A percentile compares a stretch with the other conserved stretches of the same genome.
phyloP scores from a whole-genome alignment of 2,113 vertebrate species.

The Xerus inauris region DNA sequence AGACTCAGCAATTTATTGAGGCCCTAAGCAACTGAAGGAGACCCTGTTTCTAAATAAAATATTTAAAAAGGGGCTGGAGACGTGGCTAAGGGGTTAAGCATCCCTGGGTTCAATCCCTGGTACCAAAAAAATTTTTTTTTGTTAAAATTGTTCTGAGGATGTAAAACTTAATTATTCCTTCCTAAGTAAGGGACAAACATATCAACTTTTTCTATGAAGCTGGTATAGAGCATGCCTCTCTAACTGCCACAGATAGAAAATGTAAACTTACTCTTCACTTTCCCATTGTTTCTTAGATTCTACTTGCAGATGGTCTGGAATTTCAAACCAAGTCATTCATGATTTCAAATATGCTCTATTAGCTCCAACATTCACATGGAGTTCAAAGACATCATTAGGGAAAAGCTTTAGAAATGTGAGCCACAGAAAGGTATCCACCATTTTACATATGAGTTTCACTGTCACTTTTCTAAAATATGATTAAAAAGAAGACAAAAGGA shows the following conservation, averaged over 20 bases:
- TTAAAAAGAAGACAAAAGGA: not conserved
- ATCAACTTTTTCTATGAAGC: not conserved
- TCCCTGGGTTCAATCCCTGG: too few relatives aligned
- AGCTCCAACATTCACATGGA: not conserved
- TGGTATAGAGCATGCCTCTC: not conserved
- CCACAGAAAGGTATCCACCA: not conserved
- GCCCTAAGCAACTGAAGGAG: too few relatives aligned
- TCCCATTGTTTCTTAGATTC: not conserved
- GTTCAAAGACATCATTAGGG: not conserved
- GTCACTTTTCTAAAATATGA: not conserved
- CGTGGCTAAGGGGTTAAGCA: too few relatives aligned
- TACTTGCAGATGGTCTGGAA: not conserved
- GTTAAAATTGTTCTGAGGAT: not conserved
- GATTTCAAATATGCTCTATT: not conserved
- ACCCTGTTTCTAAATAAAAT: too few relatives aligned
- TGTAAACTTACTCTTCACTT: not conserved
- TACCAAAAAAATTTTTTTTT: too few relatives aligned
- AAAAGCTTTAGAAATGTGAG: not conserved
- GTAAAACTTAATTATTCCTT: not conserved
- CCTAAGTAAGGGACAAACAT: not conserved
- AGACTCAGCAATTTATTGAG: too few relatives aligned
- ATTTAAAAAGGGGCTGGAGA: too few relatives aligned
- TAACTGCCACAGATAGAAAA: not conserved
- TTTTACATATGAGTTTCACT: not conserved
- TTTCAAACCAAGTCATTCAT: not conserved